Percentiles rank a stretch among this genome's conserved stretches.
Evolutionary conservation across 2,113 vertebrate species (phyloP).

Genomic region (Silurus asotus): DNA sequence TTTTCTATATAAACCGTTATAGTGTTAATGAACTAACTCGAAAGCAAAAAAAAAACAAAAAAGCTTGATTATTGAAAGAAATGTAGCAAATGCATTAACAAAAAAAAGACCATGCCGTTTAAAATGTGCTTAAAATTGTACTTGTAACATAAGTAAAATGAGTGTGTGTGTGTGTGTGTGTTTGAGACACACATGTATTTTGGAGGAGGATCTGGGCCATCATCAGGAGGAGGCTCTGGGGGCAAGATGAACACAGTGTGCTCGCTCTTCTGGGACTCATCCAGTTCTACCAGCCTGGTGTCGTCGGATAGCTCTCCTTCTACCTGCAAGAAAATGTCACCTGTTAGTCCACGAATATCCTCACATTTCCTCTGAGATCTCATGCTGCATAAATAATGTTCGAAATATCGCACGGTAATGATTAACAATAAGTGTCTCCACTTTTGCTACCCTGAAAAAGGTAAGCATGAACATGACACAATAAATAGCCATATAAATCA

Average conservation of each 20-base stretch:
- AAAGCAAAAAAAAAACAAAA: not conserved
- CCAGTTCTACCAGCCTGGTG: constrained; percentile 86
- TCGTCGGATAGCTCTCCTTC: constrained; percentile 88
- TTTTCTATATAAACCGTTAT: not conserved
- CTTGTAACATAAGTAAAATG: not conserved
- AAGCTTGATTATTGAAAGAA: not conserved
- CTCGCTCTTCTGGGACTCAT: constrained; percentile 91
- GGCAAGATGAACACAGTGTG: constrained; percentile 96
- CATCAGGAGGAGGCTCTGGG: constrained; percentile 78
- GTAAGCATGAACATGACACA: not conserved
- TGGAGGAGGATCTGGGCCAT: constrained; percentile 70
- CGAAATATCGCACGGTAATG: not conserved
- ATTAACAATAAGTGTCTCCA: not conserved
- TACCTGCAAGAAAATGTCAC: constrained; percentile 70
- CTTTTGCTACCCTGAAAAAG: not conserved
- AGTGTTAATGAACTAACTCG: not conserved
- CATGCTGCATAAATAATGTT: not conserved
- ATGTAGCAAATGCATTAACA: not conserved
- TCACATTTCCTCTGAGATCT: not conserved
- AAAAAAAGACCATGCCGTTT: not conserved
- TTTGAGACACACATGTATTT: constrained; percentile 78
- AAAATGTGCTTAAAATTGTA: not conserved
- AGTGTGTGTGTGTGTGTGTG: not conserved
- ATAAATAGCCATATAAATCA: not conserved
- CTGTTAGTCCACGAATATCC: not conserved